A percentile compares a stretch with the other conserved stretches of the same genome.
These are phyloP conservation scores for Mico argentatus DNA, from an alignment of 2,797 vertebrate genomes.

Conservation along the genomic window DNA sequence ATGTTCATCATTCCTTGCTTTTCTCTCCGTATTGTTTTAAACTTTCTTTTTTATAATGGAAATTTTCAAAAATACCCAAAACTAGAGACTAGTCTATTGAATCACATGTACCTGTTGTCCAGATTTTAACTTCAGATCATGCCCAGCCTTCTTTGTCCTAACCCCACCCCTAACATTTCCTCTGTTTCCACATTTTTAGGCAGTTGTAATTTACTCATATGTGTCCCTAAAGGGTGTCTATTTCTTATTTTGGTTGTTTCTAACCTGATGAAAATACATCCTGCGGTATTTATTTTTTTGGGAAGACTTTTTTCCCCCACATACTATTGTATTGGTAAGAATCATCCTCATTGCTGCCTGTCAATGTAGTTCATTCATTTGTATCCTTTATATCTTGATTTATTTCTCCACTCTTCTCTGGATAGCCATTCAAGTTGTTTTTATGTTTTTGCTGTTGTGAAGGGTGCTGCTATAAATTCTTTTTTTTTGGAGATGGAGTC, in stretches of 20 bases:
- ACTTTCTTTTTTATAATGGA: background rate
- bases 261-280: constrained; percentile 8
- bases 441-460: background rate
- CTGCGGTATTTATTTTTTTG: background rate
- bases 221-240: background rate
- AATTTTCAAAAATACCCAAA: background rate
- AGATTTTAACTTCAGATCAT: background rate
- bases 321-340: background rate
- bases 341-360: background rate
- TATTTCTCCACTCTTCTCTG: background rate
- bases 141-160: background rate
- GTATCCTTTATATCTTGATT: background rate
- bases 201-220: background rate
- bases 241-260: constrained; percentile 20
- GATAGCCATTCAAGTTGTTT: background rate
- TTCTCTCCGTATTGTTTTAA: background rate
- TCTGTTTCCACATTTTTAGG: background rate
- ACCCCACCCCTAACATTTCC: background rate
- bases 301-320: background rate
- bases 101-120: background rate
- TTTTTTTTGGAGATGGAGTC: background rate
- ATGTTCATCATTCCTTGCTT: background rate
- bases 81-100: background rate
- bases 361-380: background rate
- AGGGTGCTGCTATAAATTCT: background rate